phyloP scores from a whole-genome alignment of 2,888 invertebrate genomes.

The Caenorhabditis sulstoni region DNA sequence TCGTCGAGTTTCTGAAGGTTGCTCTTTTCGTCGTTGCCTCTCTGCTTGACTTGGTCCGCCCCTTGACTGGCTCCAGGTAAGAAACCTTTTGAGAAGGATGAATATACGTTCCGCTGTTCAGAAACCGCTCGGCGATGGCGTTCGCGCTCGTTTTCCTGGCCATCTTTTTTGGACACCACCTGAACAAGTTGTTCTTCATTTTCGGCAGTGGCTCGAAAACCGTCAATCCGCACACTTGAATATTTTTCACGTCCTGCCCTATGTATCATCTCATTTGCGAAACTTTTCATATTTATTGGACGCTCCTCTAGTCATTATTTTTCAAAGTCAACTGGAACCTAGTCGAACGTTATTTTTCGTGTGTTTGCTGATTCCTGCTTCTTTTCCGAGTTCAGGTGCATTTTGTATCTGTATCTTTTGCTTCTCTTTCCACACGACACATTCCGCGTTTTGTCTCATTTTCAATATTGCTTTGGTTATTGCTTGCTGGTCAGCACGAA shows the following conservation, averaged over 20 bases:
- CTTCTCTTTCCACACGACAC: slow-evolving; percentile 11
- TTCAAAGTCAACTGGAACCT: slow-evolving; percentile 16
- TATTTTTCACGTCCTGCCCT: background rate
- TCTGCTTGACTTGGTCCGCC: slow-evolving; percentile 72
- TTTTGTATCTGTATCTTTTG: slow-evolving; percentile 22
- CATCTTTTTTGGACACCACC: slow-evolving; percentile 47
- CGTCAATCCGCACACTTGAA: background rate
- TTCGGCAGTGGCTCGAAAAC: slow-evolving; percentile 5
- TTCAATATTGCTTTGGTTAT: slow-evolving; percentile 31
- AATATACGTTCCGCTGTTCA: slow-evolving; percentile 9
- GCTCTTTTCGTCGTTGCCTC: slow-evolving; percentile 76
- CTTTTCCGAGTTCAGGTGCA: slow-evolving; percentile 22
- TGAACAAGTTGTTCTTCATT: slow-evolving; percentile 25
- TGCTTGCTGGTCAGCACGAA: slow-evolving; percentile 45
- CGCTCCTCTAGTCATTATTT: slow-evolving; percentile 23
- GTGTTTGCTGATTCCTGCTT: slow-evolving; percentile 22
- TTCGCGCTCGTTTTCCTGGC: slow-evolving; percentile 28
- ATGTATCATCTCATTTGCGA: slow-evolving; percentile 46
- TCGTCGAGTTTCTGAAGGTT: slow-evolving; percentile 76
- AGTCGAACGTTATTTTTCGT: slow-evolving; percentile 18
- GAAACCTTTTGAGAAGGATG: too few relatives aligned
- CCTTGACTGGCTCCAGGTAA: slow-evolving; percentile 76
- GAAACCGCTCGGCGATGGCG: slow-evolving; percentile 56
- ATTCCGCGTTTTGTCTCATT: slow-evolving; percentile 27
- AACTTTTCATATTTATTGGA: background rate